These are phyloP conservation scores for Ascidia mentula DNA, from an alignment of 23 tunicate genomes.

Conservation along the genomic window DNA sequence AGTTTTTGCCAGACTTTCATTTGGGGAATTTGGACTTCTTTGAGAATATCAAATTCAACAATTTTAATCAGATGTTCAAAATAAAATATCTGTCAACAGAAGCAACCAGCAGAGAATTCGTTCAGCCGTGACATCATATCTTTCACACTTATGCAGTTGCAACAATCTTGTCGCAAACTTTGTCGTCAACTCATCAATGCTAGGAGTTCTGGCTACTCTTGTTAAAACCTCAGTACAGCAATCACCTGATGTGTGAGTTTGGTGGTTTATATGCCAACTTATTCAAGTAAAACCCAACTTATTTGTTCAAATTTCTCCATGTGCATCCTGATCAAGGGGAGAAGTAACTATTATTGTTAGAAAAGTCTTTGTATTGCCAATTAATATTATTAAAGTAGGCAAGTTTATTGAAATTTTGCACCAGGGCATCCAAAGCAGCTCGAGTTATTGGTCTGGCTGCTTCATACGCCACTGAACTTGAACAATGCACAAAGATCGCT, in stretches of 20 bases:
- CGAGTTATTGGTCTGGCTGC: slow-evolving; percentile 82
- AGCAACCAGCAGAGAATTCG: slow-evolving; percentile 34
- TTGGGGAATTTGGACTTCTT: too few species aligned
- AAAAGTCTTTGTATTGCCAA: neutral
- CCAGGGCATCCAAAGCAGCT: slow-evolving; percentile 69
- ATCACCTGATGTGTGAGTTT: slow-evolving; percentile 63
- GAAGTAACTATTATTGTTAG: too few species aligned
- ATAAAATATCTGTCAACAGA: neutral
- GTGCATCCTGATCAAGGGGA: too few species aligned
- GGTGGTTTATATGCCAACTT: neutral
- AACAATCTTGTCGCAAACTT: slow-evolving; percentile 64
- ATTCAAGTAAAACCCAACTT: neutral
- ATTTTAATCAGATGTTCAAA: too few species aligned
- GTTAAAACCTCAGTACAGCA: slow-evolving; percentile 56
- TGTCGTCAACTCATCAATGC: slow-evolving; percentile 57
- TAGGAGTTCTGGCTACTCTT: slow-evolving; percentile 38
- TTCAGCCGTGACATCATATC: slow-evolving; percentile 46
- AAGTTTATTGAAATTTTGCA: slow-evolving; percentile 1
- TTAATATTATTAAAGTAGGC: neutral
- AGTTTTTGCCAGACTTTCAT: too few species aligned
- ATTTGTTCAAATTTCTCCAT: too few species aligned
- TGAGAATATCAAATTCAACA: too few species aligned
- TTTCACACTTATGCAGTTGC: slow-evolving; percentile 58
- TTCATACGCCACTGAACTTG: slow-evolving; percentile 71
- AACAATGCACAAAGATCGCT: slow-evolving; percentile 60